Evolutionary conservation across 92 coral and sea anemone species (phyloP).

Genomic region (Umimayanthus chanpuru): DNA sequence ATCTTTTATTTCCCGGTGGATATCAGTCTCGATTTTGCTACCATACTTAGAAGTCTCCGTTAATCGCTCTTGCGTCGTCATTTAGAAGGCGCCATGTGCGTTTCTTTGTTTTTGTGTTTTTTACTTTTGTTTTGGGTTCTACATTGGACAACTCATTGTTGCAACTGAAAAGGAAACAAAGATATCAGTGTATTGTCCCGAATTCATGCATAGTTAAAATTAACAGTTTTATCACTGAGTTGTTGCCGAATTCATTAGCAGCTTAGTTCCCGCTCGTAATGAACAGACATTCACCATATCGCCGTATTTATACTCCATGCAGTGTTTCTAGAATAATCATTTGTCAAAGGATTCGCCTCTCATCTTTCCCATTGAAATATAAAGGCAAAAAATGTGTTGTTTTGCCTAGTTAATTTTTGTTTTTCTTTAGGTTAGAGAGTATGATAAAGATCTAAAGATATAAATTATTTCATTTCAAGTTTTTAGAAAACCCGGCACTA

Average conservation of each 20-base stretch:
- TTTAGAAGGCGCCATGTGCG: background rate
- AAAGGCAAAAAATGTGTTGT: background rate
- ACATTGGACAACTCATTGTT: background rate
- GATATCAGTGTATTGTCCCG: conserved; percentile 5
- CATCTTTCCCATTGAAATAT: background rate
- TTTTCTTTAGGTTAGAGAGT: background rate
- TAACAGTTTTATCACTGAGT: background rate
- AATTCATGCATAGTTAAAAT: background rate
- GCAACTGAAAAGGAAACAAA: conserved; percentile 1
- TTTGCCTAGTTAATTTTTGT: background rate
- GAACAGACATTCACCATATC: background rate
- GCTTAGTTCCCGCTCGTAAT: background rate
- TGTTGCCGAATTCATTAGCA: background rate
- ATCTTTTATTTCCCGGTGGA: too few species aligned
- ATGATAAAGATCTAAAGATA: background rate
- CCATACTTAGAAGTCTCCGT: background rate
- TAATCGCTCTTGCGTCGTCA: background rate
- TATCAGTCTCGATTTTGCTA: background rate
- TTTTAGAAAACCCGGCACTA: background rate
- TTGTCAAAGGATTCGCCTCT: background rate
- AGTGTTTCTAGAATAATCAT: background rate
- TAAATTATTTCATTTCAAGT: background rate
- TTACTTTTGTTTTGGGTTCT: background rate
- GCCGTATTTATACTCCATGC: too few species aligned
- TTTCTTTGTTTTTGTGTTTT: background rate